Evolutionary conservation across 1,140 invertebrate genomes (phyloP), one percentile per base, ranked within the genome.

Genomic region (Pseudomyrmex dendroicus): DNA sequence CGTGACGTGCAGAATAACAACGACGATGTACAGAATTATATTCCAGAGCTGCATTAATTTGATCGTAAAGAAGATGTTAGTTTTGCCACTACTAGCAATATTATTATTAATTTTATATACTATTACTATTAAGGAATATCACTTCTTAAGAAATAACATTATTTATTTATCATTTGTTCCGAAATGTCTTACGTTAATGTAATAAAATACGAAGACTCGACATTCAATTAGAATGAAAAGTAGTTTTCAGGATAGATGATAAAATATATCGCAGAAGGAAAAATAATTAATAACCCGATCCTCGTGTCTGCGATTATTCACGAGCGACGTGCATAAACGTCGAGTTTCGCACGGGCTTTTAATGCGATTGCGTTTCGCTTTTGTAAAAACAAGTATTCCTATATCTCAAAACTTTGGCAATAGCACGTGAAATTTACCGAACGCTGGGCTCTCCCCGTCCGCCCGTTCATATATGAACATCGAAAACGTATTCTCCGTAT

Each of bases 401-500:
- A 91, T 91, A 91, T 91, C 85, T 91, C 85, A 87, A 91, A 91
- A 91, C 89, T 91, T 91, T 90, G 85, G 83, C 85, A 91, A 91
- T 91, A 91, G 83, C 80, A 22, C 25, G 17, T 56, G 67, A 73
- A 73, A 87, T 87, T 56, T 35, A 17, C 66, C 72, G 17, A 0
- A 22, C 17, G 48, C 46, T 67, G n/a, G 44, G 68, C 82, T 46
- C 57, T 35, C 35, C 7, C 35, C 35, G 5, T 35, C 63, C 48
- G 12, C 9, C 46, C 76, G 17, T 50, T 62, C 76, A 62, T 84
- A 67, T 82, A 67, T 73, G 85, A 74, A 62, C 62, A 67, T 70
- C 57, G 20, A 22, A 50, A 87, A 84, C 77, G 22, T 73, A 82
- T 73, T 83, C 77, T 76, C 86, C 17, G 12, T 54, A 17, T 73